Base-by-base conservation (phyloP, 2,113 vertebrate species). In the Phrynosoma blainvillii region DNA sequence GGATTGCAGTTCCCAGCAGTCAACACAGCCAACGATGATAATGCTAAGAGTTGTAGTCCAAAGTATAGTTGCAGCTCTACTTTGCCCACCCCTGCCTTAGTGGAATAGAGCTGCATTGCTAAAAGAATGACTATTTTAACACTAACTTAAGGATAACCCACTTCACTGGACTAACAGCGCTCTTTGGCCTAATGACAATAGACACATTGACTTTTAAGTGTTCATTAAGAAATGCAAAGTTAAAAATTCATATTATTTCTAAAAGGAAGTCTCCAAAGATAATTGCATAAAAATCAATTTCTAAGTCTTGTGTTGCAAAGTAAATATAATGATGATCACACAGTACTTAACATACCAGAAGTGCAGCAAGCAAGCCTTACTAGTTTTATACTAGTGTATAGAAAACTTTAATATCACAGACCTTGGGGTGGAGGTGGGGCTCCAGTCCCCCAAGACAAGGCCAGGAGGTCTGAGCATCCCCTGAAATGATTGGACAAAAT, bases 171-270 rank as follows among this genome's bases (percentile, higher is more conserved):
- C 30, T 70, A 32, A 47, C 47, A 47, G 62, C 56, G 14, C 21
- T 71, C 65, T 86, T 36, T 86, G 42, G n/a, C 20, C 70, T 82
- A 75, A 87, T 66, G 40, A 30, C 36, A 42, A 59, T 74, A 71
- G 47, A 54, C 62, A 52, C 59, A 36, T 42, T 52, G 54, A 23
- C 30, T 65, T 47, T 68, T 23, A 82, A 75, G 27, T 52, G 40
- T 21, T 16, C 86, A 75, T 82, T 79, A 75, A 62, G 59, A 81
- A 73, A 74, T 87, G 70, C 36, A 81, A 81, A 81, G 68, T 59
- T 18, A 36, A 74, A 80, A 74, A 21, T 4, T 42, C 71, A n/a
- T 23, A 74, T 16, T 85, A 47, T 76, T 85, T 85, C n/a, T 76
- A 65, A 65, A 70, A 42, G 14, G 62, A 52, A 66, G 40, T 75